phyloP scores from a whole-genome alignment of 2,113 vertebrate genomes.

The Pluvialis apricaria region DNA sequence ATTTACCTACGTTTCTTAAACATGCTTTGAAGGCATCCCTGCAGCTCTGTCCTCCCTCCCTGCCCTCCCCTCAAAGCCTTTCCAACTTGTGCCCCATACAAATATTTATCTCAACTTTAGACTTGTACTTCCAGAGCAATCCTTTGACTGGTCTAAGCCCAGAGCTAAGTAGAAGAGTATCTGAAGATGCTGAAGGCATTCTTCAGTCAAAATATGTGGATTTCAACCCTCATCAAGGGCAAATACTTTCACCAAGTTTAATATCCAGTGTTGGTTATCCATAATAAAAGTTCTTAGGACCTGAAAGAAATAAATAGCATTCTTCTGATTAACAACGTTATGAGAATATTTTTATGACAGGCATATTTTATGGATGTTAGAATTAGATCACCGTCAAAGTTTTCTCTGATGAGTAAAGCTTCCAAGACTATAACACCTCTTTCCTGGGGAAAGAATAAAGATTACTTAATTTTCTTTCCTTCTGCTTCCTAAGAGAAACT shows the following conservation, averaged over 20 bases:
- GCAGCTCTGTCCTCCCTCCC: background rate
- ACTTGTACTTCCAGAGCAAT: background rate
- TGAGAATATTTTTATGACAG: background rate
- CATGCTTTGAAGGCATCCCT: fast-evolving
- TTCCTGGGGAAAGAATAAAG: background rate
- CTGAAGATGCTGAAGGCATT: background rate
- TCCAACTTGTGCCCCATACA: background rate
- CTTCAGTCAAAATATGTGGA: background rate
- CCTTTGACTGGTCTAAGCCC: background rate
- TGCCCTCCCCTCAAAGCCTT: background rate
- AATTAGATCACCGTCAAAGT: background rate
- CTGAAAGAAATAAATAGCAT: background rate
- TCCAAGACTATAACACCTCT: background rate
- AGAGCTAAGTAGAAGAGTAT: background rate
- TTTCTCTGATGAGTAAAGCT: background rate
- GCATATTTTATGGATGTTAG: background rate
- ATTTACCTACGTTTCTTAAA: background rate
- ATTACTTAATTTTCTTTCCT: background rate
- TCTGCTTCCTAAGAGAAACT: background rate
- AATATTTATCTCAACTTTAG: background rate
- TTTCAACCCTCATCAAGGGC: background rate
- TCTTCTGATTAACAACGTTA: background rate
- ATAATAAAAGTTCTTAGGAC: background rate
- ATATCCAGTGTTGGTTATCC: background rate
- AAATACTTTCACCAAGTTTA: background rate